Evolutionary conservation across 2,113 vertebrate genomes (phyloP).

Genomic region (Dipodomys merriami): DNA sequence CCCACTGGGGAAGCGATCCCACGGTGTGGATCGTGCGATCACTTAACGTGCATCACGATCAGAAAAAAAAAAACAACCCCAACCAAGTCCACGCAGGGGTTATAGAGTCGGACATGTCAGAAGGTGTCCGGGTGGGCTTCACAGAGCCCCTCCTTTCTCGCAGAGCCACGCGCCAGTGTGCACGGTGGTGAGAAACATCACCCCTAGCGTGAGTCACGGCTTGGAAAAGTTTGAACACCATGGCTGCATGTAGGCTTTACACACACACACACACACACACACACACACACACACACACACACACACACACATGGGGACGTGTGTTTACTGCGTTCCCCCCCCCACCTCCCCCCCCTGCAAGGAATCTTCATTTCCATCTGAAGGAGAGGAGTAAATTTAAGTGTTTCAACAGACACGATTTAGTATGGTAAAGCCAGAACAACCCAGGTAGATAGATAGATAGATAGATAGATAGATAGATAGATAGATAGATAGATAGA

Average conservation of each 20-base stretch:
- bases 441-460: too few relatives aligned
- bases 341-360: background rate
- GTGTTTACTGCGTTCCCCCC: too few relatives aligned
- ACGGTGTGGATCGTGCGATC: background rate
- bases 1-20: too few relatives aligned
- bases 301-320: background rate
- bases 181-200: constrained; percentile 61
- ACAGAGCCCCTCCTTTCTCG: accelerated
- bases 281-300: background rate
- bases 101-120: background rate
- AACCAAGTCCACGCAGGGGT: background rate
- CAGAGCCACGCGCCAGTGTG: constrained; percentile 54
- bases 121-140: constrained; percentile 15
- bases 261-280: background rate
- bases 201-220: constrained; percentile 66
- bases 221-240: constrained; percentile 69
- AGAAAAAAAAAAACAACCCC: background rate
- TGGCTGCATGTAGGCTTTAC: constrained; percentile 61
- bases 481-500: too few relatives aligned
- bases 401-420: constrained; percentile 7
- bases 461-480: too few relatives aligned
- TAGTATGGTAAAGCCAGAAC: background rate
- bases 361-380: background rate
- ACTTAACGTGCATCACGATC: background rate
- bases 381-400: constrained; percentile 48